Conservation (phyloP, 2,888 invertebrate genomes). For the Acanthosepion pharaonis region DNA sequence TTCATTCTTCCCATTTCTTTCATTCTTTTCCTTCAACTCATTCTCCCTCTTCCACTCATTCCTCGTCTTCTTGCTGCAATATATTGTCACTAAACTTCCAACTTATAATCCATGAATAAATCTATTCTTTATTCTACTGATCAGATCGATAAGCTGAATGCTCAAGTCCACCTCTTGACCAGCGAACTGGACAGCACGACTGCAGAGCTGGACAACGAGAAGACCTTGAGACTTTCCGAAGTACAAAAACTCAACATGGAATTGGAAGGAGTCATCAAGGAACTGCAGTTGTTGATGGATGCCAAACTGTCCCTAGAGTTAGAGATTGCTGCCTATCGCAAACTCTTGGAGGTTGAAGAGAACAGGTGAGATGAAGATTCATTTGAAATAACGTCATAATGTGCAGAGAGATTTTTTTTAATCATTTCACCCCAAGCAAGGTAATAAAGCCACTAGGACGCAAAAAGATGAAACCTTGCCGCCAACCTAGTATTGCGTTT, state of each 20-base stretch:
- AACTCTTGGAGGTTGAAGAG: constrained; percentile 77
- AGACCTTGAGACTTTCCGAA: constrained; percentile 51
- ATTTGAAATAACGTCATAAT: too few relatives aligned
- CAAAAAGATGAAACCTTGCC: too few relatives aligned
- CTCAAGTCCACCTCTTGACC: constrained; percentile 51
- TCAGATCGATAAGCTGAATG: constrained; percentile 54
- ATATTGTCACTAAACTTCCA: too few relatives aligned
- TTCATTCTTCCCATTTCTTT: too few relatives aligned
- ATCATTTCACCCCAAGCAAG: too few relatives aligned
- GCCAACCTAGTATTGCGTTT: too few relatives aligned
- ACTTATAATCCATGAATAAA: too few relatives aligned
- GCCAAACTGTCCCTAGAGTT: constrained; percentile 77
- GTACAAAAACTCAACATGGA: constrained; percentile 53
- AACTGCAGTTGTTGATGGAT: constrained; percentile 70
- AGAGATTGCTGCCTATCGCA: constrained; percentile 77
- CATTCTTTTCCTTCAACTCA: not conserved
- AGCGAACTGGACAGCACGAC: constrained; percentile 50
- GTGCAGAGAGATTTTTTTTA: too few relatives aligned
- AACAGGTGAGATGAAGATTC: constrained; percentile 68
- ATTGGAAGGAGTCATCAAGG: constrained; percentile 55
- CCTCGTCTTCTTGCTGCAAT: not conserved
- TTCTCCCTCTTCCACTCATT: not conserved
- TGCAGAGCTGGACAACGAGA: constrained; percentile 56
- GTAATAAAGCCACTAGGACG: too few relatives aligned
- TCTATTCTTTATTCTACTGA: not conserved